phyloP scores from a whole-genome alignment of 2,797 vertebrate genomes.

The Parambassis ranga region DNA sequence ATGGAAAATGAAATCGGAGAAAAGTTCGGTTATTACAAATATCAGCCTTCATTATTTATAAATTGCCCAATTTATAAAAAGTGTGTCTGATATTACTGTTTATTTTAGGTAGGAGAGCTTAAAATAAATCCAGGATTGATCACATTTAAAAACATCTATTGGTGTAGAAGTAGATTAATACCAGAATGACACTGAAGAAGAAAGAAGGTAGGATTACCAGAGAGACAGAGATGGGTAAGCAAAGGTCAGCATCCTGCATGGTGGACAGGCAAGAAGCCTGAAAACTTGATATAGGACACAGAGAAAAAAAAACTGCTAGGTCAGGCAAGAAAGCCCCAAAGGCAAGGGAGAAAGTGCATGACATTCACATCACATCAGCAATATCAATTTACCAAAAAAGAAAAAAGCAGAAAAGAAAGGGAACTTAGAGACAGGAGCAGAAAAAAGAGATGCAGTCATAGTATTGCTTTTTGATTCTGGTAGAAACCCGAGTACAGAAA shows the following conservation, averaged over 20 bases:
- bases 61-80: no score
- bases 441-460: constrained; percentile 28
- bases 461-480: constrained; percentile 40
- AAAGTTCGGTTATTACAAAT: no score
- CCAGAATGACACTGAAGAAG: constrained; percentile 45
- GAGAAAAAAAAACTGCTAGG: constrained; percentile 42
- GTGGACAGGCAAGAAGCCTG: constrained; percentile 59
- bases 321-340: constrained; percentile 57
- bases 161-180: constrained; percentile 43
- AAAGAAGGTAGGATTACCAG: constrained; percentile 58
- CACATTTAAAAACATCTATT: constrained; percentile 4
- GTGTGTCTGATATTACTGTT: no score
- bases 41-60: no score
- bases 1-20: no score
- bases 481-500: constrained; percentile 45
- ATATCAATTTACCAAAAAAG: constrained; percentile 63
- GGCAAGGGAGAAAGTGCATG: constrained; percentile 51
- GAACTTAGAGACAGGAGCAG: constrained; percentile 9
- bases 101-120: no score
- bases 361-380: constrained; percentile 62
- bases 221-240: constrained; percentile 68
- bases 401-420: constrained; percentile 17
- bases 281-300: constrained; percentile 67
- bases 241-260: constrained; percentile 50
- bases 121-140: neutral